Conservation (phyloP, 1,140 invertebrate species). For the Macrostomum lignano region DNA sequence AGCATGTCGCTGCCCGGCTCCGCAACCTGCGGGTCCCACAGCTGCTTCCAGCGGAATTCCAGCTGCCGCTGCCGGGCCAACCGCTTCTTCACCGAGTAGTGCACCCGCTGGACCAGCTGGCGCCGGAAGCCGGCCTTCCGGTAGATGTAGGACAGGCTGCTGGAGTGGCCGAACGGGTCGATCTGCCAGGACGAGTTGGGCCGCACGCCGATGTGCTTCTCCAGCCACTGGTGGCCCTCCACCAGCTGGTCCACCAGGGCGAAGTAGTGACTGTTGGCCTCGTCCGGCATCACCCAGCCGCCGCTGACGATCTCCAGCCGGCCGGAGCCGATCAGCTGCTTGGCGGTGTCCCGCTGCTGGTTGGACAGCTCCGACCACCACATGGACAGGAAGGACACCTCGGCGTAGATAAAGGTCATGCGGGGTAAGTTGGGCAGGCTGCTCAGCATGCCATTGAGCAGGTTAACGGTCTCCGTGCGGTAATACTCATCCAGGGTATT, state of each 20-base stretch:
- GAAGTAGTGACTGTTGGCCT: slow-evolving; percentile 68
- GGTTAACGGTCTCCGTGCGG: slow-evolving; percentile 48
- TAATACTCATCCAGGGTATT: slow-evolving; percentile 85
- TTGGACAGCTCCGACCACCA: slow-evolving; percentile 59
- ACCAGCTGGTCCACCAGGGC: slow-evolving; percentile 75
- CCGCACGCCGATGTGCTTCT: slow-evolving; percentile 38
- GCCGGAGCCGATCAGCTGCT: slow-evolving; percentile 54
- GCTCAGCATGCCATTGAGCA: slow-evolving; percentile 58
- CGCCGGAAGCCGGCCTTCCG: slow-evolving; percentile 54
- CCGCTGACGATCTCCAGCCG: slow-evolving; percentile 73
- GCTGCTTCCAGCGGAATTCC: slow-evolving; percentile 74
- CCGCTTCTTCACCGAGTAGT: slow-evolving; percentile 76
- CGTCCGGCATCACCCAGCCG: slow-evolving; percentile 93
- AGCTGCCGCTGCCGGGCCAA: slow-evolving; percentile 48
- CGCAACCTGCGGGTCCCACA: slow-evolving; percentile 40
- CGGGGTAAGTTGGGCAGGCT: slow-evolving; percentile 46
- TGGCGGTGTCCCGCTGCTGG: slow-evolving; percentile 39
- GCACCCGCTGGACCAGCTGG: slow-evolving; percentile 65
- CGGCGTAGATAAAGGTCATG: slow-evolving; percentile 83
- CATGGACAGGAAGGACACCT: slow-evolving; percentile 62
- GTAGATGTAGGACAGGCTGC: slow-evolving; percentile 60
- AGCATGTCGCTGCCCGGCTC: no score
- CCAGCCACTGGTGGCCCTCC: slow-evolving; percentile 73
- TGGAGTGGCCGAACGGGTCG: slow-evolving; percentile 59
- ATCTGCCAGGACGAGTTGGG: no score